Base-by-base conservation (phyloP, 2,888 invertebrate species). In the Sicus ferrugineus region DNA sequence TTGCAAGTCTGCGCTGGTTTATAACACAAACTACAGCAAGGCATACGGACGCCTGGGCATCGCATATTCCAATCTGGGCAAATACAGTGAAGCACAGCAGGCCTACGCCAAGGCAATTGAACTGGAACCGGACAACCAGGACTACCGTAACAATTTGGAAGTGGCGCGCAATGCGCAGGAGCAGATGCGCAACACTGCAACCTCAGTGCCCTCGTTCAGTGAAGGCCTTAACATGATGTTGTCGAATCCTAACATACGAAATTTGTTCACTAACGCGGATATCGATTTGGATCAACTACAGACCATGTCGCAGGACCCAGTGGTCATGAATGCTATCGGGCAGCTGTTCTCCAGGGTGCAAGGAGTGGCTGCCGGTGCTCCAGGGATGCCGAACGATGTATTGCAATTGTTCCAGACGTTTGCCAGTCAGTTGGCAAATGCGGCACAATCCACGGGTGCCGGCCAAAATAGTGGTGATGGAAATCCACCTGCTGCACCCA, bases 1-100 rank as follows among this genome's bases (percentile, higher is more conserved):
- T 86, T 98, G 97, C 83, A 91, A 93, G 77, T 91, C 91, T 56
- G 97, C 99, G 5, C 88, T 99, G 67, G 89, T 90, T 38, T 89
- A 98, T 76, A 97, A 98, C 84, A 92, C 95, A 0, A 89, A 90
- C 72, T 99, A 99, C 85, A 92, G 96, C 77, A 98, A 98, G 87
- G 98, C 97, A 4, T 97, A 95, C 85, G 95, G 96, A 1, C 90
- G 98, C 70, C 89, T 97, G 83, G 98, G 85, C 3, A 83, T 96
- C 68, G 96, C 97, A 0, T 92, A 94, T 78, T 92, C 95, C 0
- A 93, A 92, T 81, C 86, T 97, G 73, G 91, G 93, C 72, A 90
- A 92, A 76, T 93, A 93, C 83, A 89, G 90, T 70, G 93, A 96
- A 80, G 97, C 98, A 0, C 90, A 91, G 72, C 89, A 91, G 67